Evolutionary conservation across 1,140 invertebrate species (phyloP).

Genomic region (Saccostrea echinata): DNA sequence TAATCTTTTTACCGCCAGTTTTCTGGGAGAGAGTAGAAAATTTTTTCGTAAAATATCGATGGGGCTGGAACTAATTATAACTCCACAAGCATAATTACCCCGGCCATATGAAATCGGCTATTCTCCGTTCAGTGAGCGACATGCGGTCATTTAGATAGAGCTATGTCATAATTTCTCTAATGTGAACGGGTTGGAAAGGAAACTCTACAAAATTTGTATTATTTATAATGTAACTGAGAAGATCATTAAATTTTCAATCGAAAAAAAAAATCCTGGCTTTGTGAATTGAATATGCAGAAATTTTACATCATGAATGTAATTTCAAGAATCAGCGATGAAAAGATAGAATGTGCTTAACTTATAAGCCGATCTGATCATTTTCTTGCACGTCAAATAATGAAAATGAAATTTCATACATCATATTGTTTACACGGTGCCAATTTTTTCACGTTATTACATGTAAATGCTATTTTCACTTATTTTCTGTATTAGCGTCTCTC

Average conservation of each 20-base stretch:
- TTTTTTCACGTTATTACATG: no score
- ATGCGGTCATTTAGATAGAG: constrained; percentile 34
- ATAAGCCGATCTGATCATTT: no score
- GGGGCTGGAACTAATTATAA: constrained; percentile 28
- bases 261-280: neutral
- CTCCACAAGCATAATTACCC: constrained; percentile 33
- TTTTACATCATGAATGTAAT: no score
- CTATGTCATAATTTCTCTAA: constrained; percentile 26
- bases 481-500: no score
- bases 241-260: neutral
- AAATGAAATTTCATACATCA: no score
- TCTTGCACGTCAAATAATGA: no score
- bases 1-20: constrained; percentile 3
- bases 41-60: constrained; percentile 16
- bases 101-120: constrained; percentile 14
- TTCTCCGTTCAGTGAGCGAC: neutral
- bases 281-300: neutral
- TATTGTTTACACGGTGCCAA: no score
- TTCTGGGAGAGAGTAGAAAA: neutral
- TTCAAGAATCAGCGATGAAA: no score
- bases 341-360: no score
- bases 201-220: neutral
- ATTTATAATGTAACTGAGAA: neutral
- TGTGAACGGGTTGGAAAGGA: neutral
- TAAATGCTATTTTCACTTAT: no score